Evolutionary conservation across 2,888 invertebrate species (phyloP).

Genomic region (Coenonympha arcania): DNA sequence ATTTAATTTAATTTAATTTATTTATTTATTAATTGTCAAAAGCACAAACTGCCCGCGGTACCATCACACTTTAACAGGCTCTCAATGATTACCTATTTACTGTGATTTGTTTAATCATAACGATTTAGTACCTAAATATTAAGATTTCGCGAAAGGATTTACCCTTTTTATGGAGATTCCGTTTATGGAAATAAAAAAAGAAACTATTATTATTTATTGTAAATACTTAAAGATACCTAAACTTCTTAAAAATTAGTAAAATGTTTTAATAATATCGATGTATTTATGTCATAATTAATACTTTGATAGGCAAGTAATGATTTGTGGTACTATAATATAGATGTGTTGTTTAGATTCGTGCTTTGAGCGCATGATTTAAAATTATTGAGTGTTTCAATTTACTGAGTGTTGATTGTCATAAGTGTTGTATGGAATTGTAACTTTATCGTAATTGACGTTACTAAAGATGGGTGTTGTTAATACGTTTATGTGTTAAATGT

Average conservation of each 20-base stretch:
- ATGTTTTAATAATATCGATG: slow-evolving; percentile 20
- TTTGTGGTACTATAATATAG: slow-evolving; percentile 43
- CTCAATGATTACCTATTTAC: slow-evolving; percentile 62
- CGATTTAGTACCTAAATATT: slow-evolving; percentile 38
- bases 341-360: slow-evolving; percentile 58
- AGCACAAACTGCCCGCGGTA: slow-evolving; percentile 35
- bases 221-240: slow-evolving; percentile 25
- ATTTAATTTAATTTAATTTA: too few relatives aligned
- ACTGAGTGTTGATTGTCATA: slow-evolving; percentile 51
- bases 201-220: slow-evolving; percentile 30
- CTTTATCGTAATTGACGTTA: slow-evolving; percentile 38
- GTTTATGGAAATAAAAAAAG: slow-evolving; percentile 33
- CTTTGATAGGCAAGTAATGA: slow-evolving; percentile 35
- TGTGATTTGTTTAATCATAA: slow-evolving; percentile 68
- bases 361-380: slow-evolving; percentile 67
- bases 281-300: slow-evolving; percentile 39
- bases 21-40: too few relatives aligned
- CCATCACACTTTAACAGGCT: slow-evolving; percentile 51
- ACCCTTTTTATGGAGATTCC: slow-evolving; percentile 53
- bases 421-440: slow-evolving; percentile 60
- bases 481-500: slow-evolving; percentile 38
- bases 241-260: slow-evolving; percentile 3
- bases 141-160: slow-evolving; percentile 41
- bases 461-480: slow-evolving; percentile 39
- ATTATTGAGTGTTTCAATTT: slow-evolving; percentile 57